phyloP scores from a whole-genome alignment of 2,888 invertebrate species.

The Oscheius sp. region DNA sequence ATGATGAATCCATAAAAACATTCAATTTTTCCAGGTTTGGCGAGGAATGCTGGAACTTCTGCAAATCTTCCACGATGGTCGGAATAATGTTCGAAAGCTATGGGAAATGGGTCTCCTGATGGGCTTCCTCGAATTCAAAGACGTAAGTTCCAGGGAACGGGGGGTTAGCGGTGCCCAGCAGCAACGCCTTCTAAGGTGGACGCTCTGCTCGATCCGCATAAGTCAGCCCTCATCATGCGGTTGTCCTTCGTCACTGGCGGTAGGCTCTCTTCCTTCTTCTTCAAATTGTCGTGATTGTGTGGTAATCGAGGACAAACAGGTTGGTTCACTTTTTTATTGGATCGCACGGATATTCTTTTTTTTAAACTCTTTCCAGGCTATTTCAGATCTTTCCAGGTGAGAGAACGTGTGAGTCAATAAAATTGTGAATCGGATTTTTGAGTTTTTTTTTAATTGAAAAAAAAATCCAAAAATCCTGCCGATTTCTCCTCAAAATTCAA shows the following conservation, averaged over 20 bases:
- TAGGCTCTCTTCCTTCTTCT: constrained; percentile 11
- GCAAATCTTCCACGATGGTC: constrained; percentile 65
- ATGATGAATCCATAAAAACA: background rate
- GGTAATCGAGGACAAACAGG: constrained; percentile 8
- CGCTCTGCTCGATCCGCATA: constrained; percentile 49
- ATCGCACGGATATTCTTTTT: background rate
- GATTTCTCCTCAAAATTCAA: constrained; percentile 1
- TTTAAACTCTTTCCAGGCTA: background rate
- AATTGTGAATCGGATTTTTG: background rate
- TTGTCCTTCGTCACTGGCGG: constrained; percentile 62
- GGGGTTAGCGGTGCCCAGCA: background rate
- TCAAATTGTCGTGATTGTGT: too few relatives aligned
- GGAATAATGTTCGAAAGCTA: constrained; percentile 61
- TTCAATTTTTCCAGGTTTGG: constrained; percentile 47
- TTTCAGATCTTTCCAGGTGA: background rate
- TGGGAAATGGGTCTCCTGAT: constrained; percentile 59
- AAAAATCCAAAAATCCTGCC: too few relatives aligned
- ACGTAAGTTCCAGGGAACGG: constrained; percentile 26
- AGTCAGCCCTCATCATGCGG: constrained; percentile 58
- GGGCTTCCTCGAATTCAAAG: constrained; percentile 60
- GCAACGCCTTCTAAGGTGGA: constrained; percentile 44
- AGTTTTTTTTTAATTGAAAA: background rate
- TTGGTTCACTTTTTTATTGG: constrained; percentile 22
- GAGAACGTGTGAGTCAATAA: constrained; percentile 18
- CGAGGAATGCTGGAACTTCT: constrained; percentile 68